Evolutionary conservation across 2,113 vertebrate genomes (phyloP).

Genomic region (Pogonocichla stellata): DNA sequence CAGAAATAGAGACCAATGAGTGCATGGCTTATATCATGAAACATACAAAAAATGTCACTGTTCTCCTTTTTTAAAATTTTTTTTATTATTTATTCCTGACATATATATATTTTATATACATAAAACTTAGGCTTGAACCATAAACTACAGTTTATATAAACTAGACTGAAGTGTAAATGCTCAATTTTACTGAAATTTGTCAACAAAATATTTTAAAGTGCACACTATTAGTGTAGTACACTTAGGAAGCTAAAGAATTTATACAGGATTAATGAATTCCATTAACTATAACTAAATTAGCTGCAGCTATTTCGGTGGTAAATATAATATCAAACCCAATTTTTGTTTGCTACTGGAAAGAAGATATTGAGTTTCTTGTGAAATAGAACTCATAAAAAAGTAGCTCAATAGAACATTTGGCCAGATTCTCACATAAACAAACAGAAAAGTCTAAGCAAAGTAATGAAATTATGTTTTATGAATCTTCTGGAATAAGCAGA

Average conservation of each 20-base stretch:
- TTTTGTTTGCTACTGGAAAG: slow-evolving; percentile 14
- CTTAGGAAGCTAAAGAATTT: background rate
- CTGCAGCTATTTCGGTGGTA: background rate
- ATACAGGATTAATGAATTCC: slow-evolving; percentile 18
- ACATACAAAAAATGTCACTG: background rate
- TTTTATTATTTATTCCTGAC: background rate
- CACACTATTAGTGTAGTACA: background rate
- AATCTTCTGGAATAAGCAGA: slow-evolving; percentile 10
- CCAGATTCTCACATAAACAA: slow-evolving; percentile 11
- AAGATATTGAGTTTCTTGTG: slow-evolving; percentile 18
- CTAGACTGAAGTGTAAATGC: background rate
- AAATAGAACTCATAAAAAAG: slow-evolving; percentile 25
- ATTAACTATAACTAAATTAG: slow-evolving; percentile 32
- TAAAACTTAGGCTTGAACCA: background rate
- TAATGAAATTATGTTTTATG: slow-evolving; percentile 11
- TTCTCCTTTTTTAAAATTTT: background rate
- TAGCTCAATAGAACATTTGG: slow-evolving; percentile 12
- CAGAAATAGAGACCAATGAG: background rate
- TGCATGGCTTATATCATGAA: background rate
- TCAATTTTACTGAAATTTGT: background rate
- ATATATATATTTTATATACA: background rate
- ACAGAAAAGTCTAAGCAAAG: background rate
- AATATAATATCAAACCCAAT: background rate
- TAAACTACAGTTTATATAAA: background rate
- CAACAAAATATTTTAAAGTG: background rate